Percentiles rank a stretch among this genome's conserved stretches.
These are phyloP conservation scores for Cryptomyrus ogoouensis DNA, from an alignment of 2,113 vertebrate genomes.

Conservation along the genomic window DNA sequence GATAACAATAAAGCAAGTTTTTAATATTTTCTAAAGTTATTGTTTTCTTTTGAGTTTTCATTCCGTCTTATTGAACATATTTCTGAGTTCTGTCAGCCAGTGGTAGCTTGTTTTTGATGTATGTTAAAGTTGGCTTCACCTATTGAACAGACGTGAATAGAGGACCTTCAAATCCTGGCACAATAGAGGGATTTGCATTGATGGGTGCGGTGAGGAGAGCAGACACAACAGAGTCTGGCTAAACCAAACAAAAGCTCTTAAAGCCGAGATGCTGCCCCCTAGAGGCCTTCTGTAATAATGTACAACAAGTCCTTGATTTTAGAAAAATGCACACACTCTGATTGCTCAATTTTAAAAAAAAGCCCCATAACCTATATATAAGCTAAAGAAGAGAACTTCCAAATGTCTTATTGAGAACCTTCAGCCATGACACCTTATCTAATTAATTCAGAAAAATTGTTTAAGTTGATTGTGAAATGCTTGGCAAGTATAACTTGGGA, in stretches of 20 bases:
- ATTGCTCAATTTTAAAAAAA: neutral
- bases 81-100: neutral
- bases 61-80: neutral
- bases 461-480: neutral
- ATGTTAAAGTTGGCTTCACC: neutral
- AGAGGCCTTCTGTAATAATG: neutral
- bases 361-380: neutral
- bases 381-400: neutral
- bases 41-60: neutral
- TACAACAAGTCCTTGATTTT: neutral
- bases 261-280: neutral
- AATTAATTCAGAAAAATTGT: neutral
- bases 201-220: neutral
- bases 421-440: neutral
- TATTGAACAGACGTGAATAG: neutral
- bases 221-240: neutral
- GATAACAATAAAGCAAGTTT: slow-evolving; percentile 9
- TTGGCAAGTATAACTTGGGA: neutral
- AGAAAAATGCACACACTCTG: neutral
- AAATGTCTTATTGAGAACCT: neutral
- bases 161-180: neutral
- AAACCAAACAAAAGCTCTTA: neutral
- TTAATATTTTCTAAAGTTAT: slow-evolving; percentile 1
- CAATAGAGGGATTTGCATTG: neutral
- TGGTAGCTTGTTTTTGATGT: neutral